These are phyloP conservation scores for Spermophilus dauricus DNA, from an alignment of 2,113 vertebrate genomes.

Conservation along the genomic window DNA sequence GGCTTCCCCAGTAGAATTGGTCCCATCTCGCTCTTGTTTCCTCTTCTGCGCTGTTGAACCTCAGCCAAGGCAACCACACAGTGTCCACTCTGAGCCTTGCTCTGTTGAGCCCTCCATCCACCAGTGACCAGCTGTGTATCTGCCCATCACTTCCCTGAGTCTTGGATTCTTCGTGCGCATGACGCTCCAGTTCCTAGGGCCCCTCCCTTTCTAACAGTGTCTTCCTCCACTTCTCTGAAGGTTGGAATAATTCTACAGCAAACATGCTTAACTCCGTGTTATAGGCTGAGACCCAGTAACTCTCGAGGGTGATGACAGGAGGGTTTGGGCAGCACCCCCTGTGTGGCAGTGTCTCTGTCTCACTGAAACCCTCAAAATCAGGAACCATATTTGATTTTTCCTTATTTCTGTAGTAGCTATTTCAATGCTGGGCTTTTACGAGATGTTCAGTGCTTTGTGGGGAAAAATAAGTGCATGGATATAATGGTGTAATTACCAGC, in stretches of 20 bases:
- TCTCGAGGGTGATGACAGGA: background rate
- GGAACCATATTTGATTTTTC: background rate
- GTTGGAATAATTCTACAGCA: too few species aligned
- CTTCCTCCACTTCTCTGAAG: too few species aligned
- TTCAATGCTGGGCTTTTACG: constrained; percentile 9
- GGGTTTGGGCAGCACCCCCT: background rate
- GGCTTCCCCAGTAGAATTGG: background rate
- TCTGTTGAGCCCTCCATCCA: background rate
- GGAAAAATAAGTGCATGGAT: background rate
- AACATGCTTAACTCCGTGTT: too few species aligned
- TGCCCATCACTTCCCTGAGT: background rate
- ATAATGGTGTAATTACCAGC: background rate
- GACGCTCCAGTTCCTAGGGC: too few species aligned
- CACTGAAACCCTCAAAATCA: background rate
- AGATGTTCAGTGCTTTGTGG: background rate
- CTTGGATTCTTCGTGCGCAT: background rate
- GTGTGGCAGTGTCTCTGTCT: background rate
- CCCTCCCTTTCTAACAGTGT: too few species aligned
- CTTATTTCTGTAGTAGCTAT: background rate
- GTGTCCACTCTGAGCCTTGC: background rate
- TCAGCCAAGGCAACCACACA: background rate
- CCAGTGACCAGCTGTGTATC: background rate
- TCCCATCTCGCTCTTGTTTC: background rate
- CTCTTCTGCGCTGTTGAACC: background rate
- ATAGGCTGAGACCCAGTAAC: background rate